Evolutionary conservation across 2,113 vertebrate genomes (phyloP).

Genomic region (Callipepla squamata): DNA sequence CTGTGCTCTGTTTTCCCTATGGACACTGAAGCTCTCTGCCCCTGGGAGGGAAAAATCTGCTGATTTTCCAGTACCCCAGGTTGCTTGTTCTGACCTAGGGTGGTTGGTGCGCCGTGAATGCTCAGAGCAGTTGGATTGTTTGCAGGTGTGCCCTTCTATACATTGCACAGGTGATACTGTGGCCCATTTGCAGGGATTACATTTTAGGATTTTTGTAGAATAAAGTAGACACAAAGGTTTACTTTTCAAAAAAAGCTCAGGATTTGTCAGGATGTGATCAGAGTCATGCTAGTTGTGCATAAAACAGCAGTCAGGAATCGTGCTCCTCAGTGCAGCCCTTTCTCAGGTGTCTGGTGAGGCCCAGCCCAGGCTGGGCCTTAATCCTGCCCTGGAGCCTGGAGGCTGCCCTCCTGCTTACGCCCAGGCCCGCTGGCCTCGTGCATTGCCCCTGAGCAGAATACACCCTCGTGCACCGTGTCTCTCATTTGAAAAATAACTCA

Average conservation of each 20-base stretch:
- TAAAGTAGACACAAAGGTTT: neutral
- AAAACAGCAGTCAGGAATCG: neutral
- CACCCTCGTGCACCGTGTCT: neutral
- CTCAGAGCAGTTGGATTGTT: neutral
- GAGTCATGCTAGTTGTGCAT: neutral
- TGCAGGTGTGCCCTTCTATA: neutral
- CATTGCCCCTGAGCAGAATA: neutral
- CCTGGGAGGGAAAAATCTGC: conserved; percentile 27
- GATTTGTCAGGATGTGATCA: neutral
- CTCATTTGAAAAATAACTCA: conserved; percentile 9
- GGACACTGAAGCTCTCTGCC: neutral
- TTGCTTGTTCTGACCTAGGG: neutral
- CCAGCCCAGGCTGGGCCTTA: neutral
- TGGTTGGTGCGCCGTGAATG: neutral
- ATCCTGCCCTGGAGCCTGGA: neutral
- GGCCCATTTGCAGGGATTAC: neutral
- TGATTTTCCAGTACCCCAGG: neutral
- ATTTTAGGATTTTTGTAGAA: neutral
- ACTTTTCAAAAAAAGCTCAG: neutral
- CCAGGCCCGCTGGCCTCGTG: neutral
- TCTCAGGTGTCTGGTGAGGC: neutral
- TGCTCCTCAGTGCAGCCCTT: neutral
- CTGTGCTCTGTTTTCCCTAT: neutral
- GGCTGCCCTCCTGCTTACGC: neutral
- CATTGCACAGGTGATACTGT: neutral